Evolutionary conservation across 1,140 invertebrate genomes (phyloP), one percentile per base, ranked within the genome.

Genomic region (Samia ricini): DNA sequence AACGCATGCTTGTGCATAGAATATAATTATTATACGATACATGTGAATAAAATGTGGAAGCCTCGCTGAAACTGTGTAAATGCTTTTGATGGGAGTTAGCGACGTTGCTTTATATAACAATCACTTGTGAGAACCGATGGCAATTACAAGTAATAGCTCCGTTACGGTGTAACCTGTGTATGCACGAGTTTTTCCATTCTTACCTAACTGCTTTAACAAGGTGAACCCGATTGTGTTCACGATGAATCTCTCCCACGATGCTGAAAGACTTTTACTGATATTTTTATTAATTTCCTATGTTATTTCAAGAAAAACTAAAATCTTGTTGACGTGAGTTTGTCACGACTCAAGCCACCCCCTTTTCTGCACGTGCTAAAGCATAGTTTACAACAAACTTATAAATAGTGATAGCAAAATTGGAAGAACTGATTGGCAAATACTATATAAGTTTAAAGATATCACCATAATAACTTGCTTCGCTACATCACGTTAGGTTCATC

Each of bases 161-260:
- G 51, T 52, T 52, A 21, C 64, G 65, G 49, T 36, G 52, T 50
- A 18, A 52, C 26, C n/a, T 64, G 49, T 59, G 56, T 74, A 79
- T 79, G 71, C 73, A 4, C 15, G 70, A 74, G 77, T 77, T 83
- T 83, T 83, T 74, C 72, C 76, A 79, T 48, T 81, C 70, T 87
- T 85, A 81, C 76, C 74, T 83, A 78, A 83, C 72, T 65, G 75
- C 70, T 63, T 74, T 79, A 72, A 81, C 80, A 78, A 72, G 80
- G 82, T 80, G 85, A 88, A 88, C 87, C n/a, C 66, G 78, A 88
- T 87, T 87, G 83, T 83, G 60, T 72, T 73, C 59, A 60, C 58
- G 64, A 66, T 77, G 73, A 66, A 68, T 80, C 65, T 81, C 69
- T 69, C 76, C 63, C 71, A 71, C 51, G 72, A 59, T 56, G 61